Percentiles rank a stretch among this genome's conserved stretches.
phyloP scores from a whole-genome alignment of 2,113 vertebrate species.

The Potamarius usumacintae region DNA sequence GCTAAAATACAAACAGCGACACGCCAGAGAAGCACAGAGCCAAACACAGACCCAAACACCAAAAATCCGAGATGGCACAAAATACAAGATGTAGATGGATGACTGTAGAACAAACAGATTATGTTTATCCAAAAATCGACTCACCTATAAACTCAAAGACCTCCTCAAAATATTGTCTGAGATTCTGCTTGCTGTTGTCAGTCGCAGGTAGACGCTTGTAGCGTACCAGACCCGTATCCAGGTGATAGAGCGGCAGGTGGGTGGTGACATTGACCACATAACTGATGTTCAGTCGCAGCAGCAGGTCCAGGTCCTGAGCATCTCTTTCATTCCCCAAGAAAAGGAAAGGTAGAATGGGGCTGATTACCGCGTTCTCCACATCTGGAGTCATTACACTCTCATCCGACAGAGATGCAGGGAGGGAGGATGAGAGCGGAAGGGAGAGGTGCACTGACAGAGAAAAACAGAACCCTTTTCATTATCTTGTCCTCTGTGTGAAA shows the following conservation, averaged over 20 bases:
- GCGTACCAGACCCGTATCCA: constrained; percentile 71
- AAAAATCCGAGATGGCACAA: not conserved
- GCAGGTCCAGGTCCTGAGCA: constrained; percentile 77
- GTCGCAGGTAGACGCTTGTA: constrained; percentile 84
- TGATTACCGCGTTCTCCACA: constrained; percentile 80
- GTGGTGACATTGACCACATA: constrained; percentile 84
- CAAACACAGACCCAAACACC: not conserved
- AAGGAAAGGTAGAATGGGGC: constrained; percentile 81
- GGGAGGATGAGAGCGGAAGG: constrained; percentile 73
- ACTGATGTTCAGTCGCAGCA: constrained; percentile 77
- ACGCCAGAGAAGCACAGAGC: not conserved
- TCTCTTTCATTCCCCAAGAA: constrained; percentile 82
- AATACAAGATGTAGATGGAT: not conserved
- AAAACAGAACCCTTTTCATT: constrained; percentile 42
- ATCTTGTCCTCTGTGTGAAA: constrained; percentile 26
- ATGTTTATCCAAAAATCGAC: constrained; percentile 22
- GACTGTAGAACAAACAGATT: not conserved
- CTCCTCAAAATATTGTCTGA: constrained; percentile 85
- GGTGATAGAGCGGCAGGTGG: constrained; percentile 83
- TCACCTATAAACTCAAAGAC: constrained; percentile 85
- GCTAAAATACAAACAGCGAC: not conserved
- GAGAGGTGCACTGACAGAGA: constrained; percentile 67
- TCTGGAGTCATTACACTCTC: constrained; percentile 77
- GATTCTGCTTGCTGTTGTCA: constrained; percentile 85
- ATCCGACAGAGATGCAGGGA: constrained; percentile 73